Evolutionary conservation across 2,888 invertebrate genomes (phyloP), one percentile per base, ranked within the genome.

Genomic region (Argyresthia goedartella): DNA sequence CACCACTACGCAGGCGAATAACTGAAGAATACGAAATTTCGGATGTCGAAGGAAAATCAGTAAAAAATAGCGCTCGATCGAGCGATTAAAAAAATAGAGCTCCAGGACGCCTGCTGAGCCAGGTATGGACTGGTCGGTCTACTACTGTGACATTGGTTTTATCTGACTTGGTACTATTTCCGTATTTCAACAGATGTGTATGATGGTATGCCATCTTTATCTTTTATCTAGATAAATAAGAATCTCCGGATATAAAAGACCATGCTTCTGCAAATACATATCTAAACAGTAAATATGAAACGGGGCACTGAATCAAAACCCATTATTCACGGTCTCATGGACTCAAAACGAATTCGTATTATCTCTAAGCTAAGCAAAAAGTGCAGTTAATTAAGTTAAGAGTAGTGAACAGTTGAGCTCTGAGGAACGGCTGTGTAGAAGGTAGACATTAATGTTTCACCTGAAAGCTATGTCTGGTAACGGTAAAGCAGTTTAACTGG

Each of bases 371-470:
- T 59, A 51, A 56, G 56, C 58, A 66, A 73, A 72, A 73, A 71
- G 59, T 67, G 62, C 63, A 65, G 65, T 59, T 72, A 76, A 76
- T 76, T 76, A 72, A 64, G 64, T 68, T 70, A n/a, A 63, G 58
- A 50, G 50, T 44, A 58, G 60, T 62, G 66, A 63, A 25, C 25
- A 25, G 25, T 25, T 25, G 25, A 25, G 25, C 2, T 4, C 25
- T 25, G 25, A 25, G 25, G 25, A 25, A 25, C 25, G 25, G 25
- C 59, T 57, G 59, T 58, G 59, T 60, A 56, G 53, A 49, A 57
- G 54, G 53, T 55, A 55, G 56, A 55, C 64, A 55, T 60, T 63
- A 64, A 61, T 60, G 58, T 69, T 64, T 64, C 66, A 48, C 9
- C 48, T 48, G 36, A 48, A 49, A 16, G n/a, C 15, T 36, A 8